Evolutionary conservation across 2,113 vertebrate species (phyloP).

Genomic region (Perca fluviatilis): DNA sequence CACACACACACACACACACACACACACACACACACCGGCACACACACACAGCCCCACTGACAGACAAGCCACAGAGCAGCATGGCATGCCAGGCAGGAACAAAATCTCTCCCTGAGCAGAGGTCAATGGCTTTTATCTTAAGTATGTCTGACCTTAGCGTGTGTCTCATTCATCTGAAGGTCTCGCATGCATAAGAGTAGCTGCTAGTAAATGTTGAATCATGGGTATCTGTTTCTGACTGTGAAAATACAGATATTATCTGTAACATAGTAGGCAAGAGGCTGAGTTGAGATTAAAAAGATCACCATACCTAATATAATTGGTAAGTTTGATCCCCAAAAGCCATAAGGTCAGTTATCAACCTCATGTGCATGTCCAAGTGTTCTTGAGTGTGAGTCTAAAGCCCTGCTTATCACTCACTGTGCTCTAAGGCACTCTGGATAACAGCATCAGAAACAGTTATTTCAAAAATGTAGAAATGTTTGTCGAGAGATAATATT

Average conservation of each 20-base stretch:
- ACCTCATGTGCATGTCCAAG: not conserved
- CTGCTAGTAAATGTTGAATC: slow-evolving; percentile 35
- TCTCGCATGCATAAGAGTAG: slow-evolving; percentile 27
- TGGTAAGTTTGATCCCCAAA: not conserved
- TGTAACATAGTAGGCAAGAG: not conserved
- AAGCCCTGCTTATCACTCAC: not conserved
- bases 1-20: slow-evolving; percentile 9
- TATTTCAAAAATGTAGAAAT: slow-evolving; percentile 4
- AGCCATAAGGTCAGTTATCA: not conserved
- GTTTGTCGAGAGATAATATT: slow-evolving; percentile 21
- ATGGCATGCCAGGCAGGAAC: slow-evolving; percentile 54
- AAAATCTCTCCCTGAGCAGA: slow-evolving; percentile 51
- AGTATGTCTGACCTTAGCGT: slow-evolving; percentile 65
- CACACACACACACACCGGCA: slow-evolving; percentile 6
- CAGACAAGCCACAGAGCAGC: slow-evolving; percentile 68
- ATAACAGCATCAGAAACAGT: not conserved
- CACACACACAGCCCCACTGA: slow-evolving; percentile 51
- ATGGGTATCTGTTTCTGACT: slow-evolving; percentile 35
- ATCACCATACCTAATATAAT: not conserved
- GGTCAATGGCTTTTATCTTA: slow-evolving; percentile 73
- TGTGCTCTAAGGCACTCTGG: not conserved
- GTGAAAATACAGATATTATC: slow-evolving; percentile 4
- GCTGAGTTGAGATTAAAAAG: not conserved
- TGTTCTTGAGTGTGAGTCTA: slow-evolving; percentile 13
- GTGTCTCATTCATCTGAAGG: slow-evolving; percentile 33